phyloP scores from a whole-genome alignment of 2,113 vertebrate genomes.

The Abramis brama region DNA sequence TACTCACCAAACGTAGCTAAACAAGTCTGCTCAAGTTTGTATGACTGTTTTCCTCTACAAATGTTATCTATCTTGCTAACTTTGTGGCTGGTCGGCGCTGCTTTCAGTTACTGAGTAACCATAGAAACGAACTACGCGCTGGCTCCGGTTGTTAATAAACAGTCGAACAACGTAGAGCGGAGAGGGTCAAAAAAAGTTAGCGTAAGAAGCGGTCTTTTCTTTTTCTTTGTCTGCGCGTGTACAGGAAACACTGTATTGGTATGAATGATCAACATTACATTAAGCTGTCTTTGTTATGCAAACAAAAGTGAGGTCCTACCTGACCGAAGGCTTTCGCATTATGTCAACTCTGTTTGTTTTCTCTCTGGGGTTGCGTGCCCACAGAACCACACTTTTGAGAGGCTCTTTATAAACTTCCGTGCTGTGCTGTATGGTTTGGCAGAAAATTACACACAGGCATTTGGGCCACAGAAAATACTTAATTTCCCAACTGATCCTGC shows the following conservation, averaged over 20 bases:
- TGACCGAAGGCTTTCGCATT: neutral
- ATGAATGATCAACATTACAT: conserved; percentile 17
- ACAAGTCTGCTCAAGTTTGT: neutral
- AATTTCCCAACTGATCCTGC: conserved; percentile 69
- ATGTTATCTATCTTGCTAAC: neutral
- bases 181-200: conserved; percentile 49
- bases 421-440: conserved; percentile 73
- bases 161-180: conserved; percentile 43
- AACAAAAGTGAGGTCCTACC: neutral
- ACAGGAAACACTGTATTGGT: neutral
- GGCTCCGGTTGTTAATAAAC: conserved; percentile 55
- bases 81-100: neutral
- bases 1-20: conserved; percentile 20
- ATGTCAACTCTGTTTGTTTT: conserved; percentile 56
- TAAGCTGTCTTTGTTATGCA: neutral
- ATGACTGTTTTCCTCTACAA: neutral
- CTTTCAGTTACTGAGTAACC: conserved; percentile 33
- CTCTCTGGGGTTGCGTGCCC: conserved; percentile 60
- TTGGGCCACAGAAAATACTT: conserved; percentile 70
- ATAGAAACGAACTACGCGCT: conserved; percentile 43
- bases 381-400: conserved; percentile 68
- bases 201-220: neutral
- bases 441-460: conserved; percentile 66
- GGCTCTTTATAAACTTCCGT: conserved; percentile 68
- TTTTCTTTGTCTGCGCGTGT: no score